phyloP scores from a whole-genome alignment of 2,113 vertebrate species.

The Erinaceus europaeus region DNA sequence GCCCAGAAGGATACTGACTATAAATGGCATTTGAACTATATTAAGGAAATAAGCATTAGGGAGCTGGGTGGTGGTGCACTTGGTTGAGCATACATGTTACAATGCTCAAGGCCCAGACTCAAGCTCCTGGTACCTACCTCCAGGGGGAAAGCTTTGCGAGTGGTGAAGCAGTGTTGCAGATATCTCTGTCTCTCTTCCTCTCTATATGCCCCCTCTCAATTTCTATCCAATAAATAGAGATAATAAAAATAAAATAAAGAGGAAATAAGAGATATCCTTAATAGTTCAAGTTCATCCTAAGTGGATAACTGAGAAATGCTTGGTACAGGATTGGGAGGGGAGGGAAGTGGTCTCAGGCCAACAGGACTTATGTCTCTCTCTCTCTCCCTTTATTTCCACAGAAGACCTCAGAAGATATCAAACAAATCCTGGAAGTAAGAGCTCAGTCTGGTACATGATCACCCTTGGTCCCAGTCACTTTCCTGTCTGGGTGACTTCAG shows the following conservation, averaged over 20 bases:
- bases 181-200: no score
- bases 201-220: no score
- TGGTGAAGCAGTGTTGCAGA: no score
- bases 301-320: constrained; percentile 26
- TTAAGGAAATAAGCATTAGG: no score
- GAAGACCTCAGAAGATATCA: accelerated
- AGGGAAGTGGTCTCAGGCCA: not conserved
- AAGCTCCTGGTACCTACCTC: no score
- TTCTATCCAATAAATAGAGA: no score
- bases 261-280: accelerated
- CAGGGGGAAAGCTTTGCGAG: no score
- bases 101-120: no score
- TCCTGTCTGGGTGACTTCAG: not conserved
- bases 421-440: not conserved
- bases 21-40: no score
- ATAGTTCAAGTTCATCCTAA: accelerated
- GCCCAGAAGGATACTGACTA: accelerated
- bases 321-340: not conserved
- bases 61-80: no score
- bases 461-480: not conserved
- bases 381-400: not conserved
- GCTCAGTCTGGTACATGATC: not conserved
- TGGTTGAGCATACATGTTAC: no score
- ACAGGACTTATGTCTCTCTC: not conserved
- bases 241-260: no score